Evolutionary conservation across 2,888 invertebrate genomes (phyloP).

Genomic region (Diachrysia chrysitis): DNA sequence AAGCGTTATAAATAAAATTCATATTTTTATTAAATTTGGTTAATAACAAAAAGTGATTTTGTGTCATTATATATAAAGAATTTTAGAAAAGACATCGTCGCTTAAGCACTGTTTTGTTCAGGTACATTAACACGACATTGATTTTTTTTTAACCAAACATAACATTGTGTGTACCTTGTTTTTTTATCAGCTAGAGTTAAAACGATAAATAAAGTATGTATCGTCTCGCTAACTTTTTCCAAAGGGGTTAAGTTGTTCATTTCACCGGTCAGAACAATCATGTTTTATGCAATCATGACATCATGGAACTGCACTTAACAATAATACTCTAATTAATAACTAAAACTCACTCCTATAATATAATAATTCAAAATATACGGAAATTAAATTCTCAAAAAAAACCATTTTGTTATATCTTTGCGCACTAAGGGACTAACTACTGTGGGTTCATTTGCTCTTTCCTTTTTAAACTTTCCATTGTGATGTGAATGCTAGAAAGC

Average conservation of each 20-base stretch:
- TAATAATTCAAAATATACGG: no score
- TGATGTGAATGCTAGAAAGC: constrained; percentile 39
- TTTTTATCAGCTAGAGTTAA: no score
- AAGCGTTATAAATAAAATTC: constrained; percentile 45
- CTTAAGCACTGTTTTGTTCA: neutral
- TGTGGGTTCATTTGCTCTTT: neutral
- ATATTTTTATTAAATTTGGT: constrained; percentile 29
- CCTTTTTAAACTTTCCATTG: constrained; percentile 21
- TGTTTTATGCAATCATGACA: no score
- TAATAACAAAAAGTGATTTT: constrained; percentile 24
- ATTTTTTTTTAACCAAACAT: neutral
- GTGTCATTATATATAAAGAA: neutral
- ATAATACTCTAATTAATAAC: no score
- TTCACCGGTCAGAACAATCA: no score
- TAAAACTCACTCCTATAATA: neutral
- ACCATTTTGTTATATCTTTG: neutral
- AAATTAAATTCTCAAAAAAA: neutral
- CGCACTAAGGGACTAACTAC: neutral
- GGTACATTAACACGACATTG: neutral
- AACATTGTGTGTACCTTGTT: no score
- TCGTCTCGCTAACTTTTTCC: no score
- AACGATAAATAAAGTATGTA: no score
- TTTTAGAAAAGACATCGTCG: neutral
- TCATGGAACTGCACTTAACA: no score
- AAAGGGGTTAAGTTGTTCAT: no score